Percentiles rank a stretch among this genome's conserved stretches.
These are phyloP conservation scores for Oryctes rhinoceros DNA, from an alignment of 1,140 invertebrate species.

Conservation along the genomic window DNA sequence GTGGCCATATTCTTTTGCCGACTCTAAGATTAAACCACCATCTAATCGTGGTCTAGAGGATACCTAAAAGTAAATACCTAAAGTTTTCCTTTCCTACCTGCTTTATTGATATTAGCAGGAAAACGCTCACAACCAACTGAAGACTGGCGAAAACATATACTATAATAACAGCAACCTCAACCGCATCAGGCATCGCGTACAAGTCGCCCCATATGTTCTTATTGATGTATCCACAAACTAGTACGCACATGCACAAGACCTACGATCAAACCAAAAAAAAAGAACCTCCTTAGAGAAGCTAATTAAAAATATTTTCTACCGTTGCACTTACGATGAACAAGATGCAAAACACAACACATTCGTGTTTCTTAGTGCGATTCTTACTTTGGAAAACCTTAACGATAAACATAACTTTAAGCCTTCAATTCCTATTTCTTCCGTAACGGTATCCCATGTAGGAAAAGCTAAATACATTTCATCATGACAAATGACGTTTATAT, in stretches of 20 bases:
- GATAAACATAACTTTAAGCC: neutral
- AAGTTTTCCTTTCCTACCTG: too few species aligned
- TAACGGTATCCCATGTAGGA: too few species aligned
- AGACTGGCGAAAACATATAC: slow-evolving; percentile 14
- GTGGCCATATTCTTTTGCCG: too few species aligned
- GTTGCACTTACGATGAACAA: slow-evolving; percentile 25
- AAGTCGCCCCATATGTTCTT: neutral
- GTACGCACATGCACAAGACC: neutral
- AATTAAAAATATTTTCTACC: too few species aligned
- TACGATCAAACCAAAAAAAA: neutral
- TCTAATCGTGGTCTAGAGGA: too few species aligned
- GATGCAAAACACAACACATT: neutral
- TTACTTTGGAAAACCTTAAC: neutral
- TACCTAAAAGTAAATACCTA: too few species aligned
- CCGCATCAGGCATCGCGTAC: neutral
- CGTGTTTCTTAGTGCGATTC: slow-evolving; percentile 5
- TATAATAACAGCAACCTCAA: neutral
- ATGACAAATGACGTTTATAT: too few species aligned
- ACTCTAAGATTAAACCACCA: too few species aligned
- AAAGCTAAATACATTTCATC: too few species aligned
- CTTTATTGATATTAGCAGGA: neutral
- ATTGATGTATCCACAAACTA: neutral
- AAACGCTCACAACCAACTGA: neutral
- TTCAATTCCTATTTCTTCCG: too few species aligned
- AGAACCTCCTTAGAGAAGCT: neutral